Base-by-base conservation (phyloP, 2,797 vertebrate species). In the Alfaro cultratus region DNA sequence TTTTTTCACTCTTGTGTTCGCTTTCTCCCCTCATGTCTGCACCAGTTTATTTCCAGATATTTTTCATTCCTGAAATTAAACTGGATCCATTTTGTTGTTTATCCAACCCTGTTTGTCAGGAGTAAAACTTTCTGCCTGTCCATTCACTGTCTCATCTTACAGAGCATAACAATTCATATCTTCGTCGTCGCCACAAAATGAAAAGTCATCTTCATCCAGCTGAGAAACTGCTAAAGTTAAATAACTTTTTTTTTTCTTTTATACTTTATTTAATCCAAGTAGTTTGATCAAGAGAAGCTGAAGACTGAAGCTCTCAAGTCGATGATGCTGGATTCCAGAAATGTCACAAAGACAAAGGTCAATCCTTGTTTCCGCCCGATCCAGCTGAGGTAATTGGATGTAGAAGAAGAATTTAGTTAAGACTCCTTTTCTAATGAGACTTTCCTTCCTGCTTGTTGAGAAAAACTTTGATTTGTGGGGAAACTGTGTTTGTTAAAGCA, bases 21-120 rank as follows among this genome's bases (percentile, higher is more conserved):
- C 75, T 57, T 72, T 75, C 71, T 39, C 62, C 51, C 73, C 51
- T 45, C 68, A 77, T 21, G 43, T 83, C 60, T 70, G 70, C 75
- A 77, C 46, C 45, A 47, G 5, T 10, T 85, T 77, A 60, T 47
- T 75, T 60, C 55, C 75, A 60, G 29, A 78, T 67, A 71, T 77
- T 80, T 77, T 73, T 88, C 83, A 79, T 80, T 85, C 81, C 77
- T 79, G 83, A 78, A 92, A 90, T 89, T 78, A 87, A 77, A 36
- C 31, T 0, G 47, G 87, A 89, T 92, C 86, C 68, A 92, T 94
- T 67, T 80, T 76, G 82, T 88, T 86, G 88, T 91, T 88, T 79
- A 76, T 80, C 79, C 18, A 83, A 78, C 79, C 18, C 5, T 72
- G 74, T 82, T 83, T 84, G 68, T n/a, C 76, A 70, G 75, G 10